Evolutionary conservation across 2,113 vertebrate genomes (phyloP).

Genomic region (Petrocephalus zakoni): DNA sequence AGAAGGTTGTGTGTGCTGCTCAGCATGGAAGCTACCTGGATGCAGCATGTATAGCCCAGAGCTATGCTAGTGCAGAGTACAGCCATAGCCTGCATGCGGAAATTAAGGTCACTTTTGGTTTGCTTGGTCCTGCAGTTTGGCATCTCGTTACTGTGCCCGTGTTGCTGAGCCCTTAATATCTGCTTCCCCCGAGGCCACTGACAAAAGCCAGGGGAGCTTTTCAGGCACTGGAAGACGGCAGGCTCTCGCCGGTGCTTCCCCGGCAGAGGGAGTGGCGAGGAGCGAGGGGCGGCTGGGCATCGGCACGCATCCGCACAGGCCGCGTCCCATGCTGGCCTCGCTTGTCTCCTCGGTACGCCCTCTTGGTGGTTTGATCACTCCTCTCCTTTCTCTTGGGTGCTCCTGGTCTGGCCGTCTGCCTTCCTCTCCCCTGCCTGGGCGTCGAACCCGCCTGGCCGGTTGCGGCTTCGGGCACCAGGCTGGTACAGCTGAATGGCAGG

Average conservation of each 20-base stretch:
- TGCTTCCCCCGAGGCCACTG: constrained; percentile 33
- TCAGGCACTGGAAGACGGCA: constrained; percentile 52
- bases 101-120: constrained; percentile 83
- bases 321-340: constrained; percentile 26
- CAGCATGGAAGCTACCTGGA: constrained; percentile 26
- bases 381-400: constrained; percentile 65
- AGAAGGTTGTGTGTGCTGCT: not conserved
- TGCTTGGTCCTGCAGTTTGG: constrained; percentile 69
- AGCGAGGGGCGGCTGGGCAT: constrained; percentile 33
- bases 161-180: constrained; percentile 54
- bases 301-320: constrained; percentile 12
- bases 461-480: constrained; percentile 83
- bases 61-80: constrained; percentile 22
- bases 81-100: constrained; percentile 41
- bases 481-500: constrained; percentile 96
- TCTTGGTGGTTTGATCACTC: constrained; percentile 51
- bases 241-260: constrained; percentile 35
- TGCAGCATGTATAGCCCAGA: constrained; percentile 1
- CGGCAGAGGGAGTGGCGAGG: constrained; percentile 31
- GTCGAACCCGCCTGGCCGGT: constrained; percentile 55
- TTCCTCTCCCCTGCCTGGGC: constrained; percentile 65
- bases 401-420: constrained; percentile 70
- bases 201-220: constrained; percentile 42
- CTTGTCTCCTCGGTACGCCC: constrained; percentile 21
- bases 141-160: constrained; percentile 63